Base-by-base conservation (phyloP, 2,888 invertebrate genomes). In the Neelides folsomi region DNA sequence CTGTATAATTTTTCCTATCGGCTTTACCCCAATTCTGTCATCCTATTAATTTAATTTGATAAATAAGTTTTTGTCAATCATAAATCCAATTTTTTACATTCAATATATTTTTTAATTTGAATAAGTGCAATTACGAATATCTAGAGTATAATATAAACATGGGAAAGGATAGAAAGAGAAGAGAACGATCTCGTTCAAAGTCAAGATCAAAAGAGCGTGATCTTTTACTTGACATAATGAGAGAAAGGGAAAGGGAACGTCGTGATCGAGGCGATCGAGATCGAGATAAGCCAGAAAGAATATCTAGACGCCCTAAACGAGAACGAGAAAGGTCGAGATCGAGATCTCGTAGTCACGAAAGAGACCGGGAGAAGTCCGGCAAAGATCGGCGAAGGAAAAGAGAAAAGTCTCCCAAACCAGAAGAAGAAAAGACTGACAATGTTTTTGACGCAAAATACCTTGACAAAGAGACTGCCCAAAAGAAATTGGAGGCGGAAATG, bases 401-500 rank as follows among this genome's bases (percentile, higher is more conserved):
- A 45, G 38, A 38, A 35, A 8, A 47, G 27, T 2, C 36, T 18
- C 13, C 36, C 47, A 20, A 46, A 47, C 15, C 46, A 50, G 35
- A 54, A 49, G 52, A 55, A 18, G 40, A 38, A 36, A 42, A 47
- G 43, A 37, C 35, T 16, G 52, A 42, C 43, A 52, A 52, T 36
- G 48, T 57, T 19, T 52, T 59, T 52, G 49, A 52, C 13, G 42
- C 27, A 34, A 55, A 42, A n/a, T 27, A 5, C 7, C 27, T 57
- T 19, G 57, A 51, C 36, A 62, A 51, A 79, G 92, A 92, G 71
- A 88, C 86, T 68, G 89, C 90, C 67, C 88, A 90, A 67, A 84
- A 82, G 63, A 80, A 86, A 27, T 71, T 97, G 27, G 95, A 95
- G 70, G 73, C 83, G 15, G 94, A 95, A 74, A 95, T 95, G 94